A percentile compares a stretch with the other conserved stretches of the same genome.
These are phyloP conservation scores for Leuciscus idus DNA, from an alignment of 2,113 vertebrate species.

Conservation along the genomic window DNA sequence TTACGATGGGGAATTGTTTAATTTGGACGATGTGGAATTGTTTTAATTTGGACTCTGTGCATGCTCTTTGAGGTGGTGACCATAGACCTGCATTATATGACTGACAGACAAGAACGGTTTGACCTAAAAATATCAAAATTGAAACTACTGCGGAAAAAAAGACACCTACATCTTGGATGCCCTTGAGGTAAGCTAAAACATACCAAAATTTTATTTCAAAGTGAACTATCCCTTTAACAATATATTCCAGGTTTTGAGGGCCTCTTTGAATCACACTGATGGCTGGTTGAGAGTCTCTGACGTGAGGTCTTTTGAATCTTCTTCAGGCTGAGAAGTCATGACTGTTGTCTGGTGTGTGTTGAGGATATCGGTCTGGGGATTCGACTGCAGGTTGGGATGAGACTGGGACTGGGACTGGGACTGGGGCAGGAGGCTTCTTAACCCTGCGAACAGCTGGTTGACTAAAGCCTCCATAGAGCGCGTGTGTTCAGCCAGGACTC, in stretches of 20 bases:
- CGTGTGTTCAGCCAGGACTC: constrained; percentile 24
- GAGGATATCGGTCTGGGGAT: not conserved
- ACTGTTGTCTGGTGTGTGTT: not conserved
- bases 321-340: not conserved
- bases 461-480: constrained; percentile 30
- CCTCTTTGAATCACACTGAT: not conserved
- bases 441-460: constrained; percentile 22
- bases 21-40: no score
- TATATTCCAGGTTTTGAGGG: not conserved
- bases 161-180: no score
- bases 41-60: no score
- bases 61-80: no score
- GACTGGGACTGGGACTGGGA: not conserved
- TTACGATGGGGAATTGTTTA: no score
- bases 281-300: not conserved
- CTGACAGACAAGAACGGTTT: no score
- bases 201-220: no score
- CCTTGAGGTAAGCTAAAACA: no score
- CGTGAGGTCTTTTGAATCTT: not conserved
- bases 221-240: no score
- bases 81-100: no score
- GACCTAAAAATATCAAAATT: no score
- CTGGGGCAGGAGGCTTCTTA: constrained; percentile 33
- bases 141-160: no score
- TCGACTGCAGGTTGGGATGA: not conserved